phyloP scores from a whole-genome alignment of 2,113 vertebrate species.

The Sinocyclocheilus anophthalmus region DNA sequence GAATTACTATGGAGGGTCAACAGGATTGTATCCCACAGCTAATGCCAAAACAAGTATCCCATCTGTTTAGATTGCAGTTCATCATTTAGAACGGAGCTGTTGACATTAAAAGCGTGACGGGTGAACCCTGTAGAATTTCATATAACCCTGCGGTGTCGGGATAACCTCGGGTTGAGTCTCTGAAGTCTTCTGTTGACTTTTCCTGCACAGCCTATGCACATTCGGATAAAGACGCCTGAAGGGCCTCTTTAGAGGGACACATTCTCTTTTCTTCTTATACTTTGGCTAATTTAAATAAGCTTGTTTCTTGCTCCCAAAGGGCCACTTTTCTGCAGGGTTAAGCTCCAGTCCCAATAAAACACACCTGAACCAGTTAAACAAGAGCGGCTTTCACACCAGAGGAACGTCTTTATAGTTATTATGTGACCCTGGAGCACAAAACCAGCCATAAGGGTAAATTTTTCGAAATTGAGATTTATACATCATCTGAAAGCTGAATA shows the following conservation, averaged over 20 bases:
- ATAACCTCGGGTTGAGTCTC: slow-evolving; percentile 10
- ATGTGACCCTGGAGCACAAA: no score
- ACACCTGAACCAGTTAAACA: not conserved
- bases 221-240: not conserved
- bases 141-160: slow-evolving; percentile 5
- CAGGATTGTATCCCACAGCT: slow-evolving; percentile 14
- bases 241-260: not conserved
- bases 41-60: slow-evolving; percentile 53
- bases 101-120: slow-evolving; percentile 39
- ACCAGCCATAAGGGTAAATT: no score
- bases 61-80: slow-evolving; percentile 46
- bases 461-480: no score
- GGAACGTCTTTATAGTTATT: no score
- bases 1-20: slow-evolving; percentile 24
- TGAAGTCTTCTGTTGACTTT: slow-evolving; percentile 40
- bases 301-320: not conserved
- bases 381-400: no score
- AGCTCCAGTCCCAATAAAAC: not conserved
- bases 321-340: not conserved
- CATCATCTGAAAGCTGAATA: no score
- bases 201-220: slow-evolving; percentile 15
- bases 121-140: not conserved
- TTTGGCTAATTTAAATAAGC: not conserved
- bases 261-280: not conserved
- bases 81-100: slow-evolving; percentile 9